Evolutionary conservation across 2,888 invertebrate genomes (phyloP), one percentile per base, ranked within the genome.

Genomic region (Cerastis rubricosa): DNA sequence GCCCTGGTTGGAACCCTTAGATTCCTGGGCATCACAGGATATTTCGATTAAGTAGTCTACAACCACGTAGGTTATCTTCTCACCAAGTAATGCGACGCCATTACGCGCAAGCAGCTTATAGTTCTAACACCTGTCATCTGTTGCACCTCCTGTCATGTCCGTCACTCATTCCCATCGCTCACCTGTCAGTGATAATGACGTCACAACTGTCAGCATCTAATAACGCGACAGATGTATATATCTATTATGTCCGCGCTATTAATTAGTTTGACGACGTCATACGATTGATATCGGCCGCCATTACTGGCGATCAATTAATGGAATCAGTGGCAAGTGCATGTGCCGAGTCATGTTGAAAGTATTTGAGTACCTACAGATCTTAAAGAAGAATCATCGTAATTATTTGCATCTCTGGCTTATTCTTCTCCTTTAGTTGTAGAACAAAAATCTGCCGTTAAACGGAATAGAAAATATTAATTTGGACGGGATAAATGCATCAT

Each of bases 161-260:
- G 61, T 57, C 66, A 71, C 57, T 68, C 43, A 61, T n/a, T 35
- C 11, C 40, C 43, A 71, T 81, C 61, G 35, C 22, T 74, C 71
- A 80, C 19, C 70, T 71, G 83, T 59, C 59, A 59, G 59, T 29
- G 59, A 22, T 65, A 83, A 82, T 77, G 86, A 72, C 86, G 59
- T 70, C 83, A 85, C 69, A 29, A 74, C 43, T 85, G 74, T 77
- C 82, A 74, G 40, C 74, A 66, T 67, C 43, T 82, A 82, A 82
- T 85, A 66, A 66, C 65, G 71, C 54, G 25, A 63, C 85, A 59
- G 47, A 66, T 74, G 57, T 17, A 45, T 57, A 76, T 81, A 69
- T 72, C 75, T 71, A 80, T 73, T 67, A 76, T 59, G 66, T 71
- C 43, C 35, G 29, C 19, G 35, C 66, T 59, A 82, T 82, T 85